Conservation (phyloP, 2,797 vertebrate genomes). For the Xenopus petersii region DNA sequence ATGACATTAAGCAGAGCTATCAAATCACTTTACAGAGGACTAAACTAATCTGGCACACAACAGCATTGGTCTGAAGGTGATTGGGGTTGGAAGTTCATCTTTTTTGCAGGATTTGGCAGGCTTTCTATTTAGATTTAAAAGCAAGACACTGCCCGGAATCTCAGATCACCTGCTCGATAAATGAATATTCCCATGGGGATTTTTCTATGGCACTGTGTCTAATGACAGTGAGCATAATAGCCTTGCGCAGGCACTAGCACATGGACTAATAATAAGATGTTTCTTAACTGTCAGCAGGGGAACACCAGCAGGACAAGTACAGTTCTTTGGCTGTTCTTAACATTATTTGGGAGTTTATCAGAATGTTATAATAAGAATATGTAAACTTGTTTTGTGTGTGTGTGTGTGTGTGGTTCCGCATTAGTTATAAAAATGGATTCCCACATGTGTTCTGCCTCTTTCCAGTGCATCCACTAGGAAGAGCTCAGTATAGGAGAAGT, state of each 20-base stretch:
- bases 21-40: background rate
- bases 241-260: background rate
- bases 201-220: background rate
- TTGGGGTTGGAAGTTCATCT: conserved; percentile 22
- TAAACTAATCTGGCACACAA: conserved; percentile 3
- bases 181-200: conserved; percentile 20
- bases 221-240: conserved; percentile 7
- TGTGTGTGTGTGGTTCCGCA: no score
- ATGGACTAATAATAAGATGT: background rate
- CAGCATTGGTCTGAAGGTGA: conserved; percentile 25
- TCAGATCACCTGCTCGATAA: background rate
- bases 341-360: background rate
- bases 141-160: background rate
- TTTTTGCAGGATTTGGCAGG: conserved; percentile 20
- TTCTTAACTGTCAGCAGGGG: background rate
- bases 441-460: no score
- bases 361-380: no score
- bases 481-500: no score
- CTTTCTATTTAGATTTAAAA: background rate
- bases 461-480: no score
- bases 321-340: background rate
- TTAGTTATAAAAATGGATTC: no score
- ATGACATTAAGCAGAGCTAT: accelerated
- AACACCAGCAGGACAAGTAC: background rate
- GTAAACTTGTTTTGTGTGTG: no score